These are phyloP conservation scores for Paralinhomoeus sp. DNA, from an alignment of 2,888 invertebrate species.

Conservation along the genomic window DNA sequence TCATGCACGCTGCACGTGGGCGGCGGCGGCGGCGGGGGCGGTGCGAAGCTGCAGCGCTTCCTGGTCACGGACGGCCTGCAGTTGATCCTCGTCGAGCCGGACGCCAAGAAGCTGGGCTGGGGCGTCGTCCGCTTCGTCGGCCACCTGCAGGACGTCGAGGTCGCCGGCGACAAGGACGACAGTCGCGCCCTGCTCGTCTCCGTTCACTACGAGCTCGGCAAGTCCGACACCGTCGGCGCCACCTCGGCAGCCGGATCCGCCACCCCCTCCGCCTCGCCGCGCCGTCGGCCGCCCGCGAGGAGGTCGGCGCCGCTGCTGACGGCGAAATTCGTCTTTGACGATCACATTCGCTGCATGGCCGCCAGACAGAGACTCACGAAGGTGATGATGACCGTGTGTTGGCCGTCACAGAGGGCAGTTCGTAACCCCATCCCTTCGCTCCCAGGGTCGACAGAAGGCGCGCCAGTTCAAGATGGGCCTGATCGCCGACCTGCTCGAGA, in stretches of 20 bases:
- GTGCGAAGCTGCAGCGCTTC: conserved; percentile 45
- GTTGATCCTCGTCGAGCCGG: conserved; percentile 87
- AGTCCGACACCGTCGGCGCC: conserved; percentile 6
- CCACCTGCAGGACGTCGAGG: conserved; percentile 77
- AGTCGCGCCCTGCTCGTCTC: conserved; percentile 67
- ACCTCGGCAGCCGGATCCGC: too few relatives aligned
- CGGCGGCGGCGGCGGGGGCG: conserved; percentile 1
- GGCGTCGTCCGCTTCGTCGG: conserved; percentile 90
- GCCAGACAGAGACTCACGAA: conserved; percentile 59
- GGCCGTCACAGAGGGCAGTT: background rate
- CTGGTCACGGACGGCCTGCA: conserved; percentile 83
- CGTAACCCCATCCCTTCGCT: too few relatives aligned
- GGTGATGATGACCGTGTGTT: conserved; percentile 20
- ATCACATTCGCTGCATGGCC: conserved; percentile 95
- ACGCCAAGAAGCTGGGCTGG: conserved; percentile 78
- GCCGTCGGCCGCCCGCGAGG: conserved; percentile 29
- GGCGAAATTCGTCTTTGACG: conserved; percentile 87
- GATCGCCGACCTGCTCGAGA: conserved; percentile 65
- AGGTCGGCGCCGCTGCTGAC: conserved; percentile 62
- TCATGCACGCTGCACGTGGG: conserved; percentile 53
- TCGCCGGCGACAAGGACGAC: conserved; percentile 83
- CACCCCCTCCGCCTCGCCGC: background rate
- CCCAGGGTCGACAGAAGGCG: conserved; percentile 57
- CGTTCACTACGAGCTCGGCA: conserved; percentile 14
- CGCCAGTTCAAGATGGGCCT: conserved; percentile 88